phyloP scores from a whole-genome alignment of 2,888 invertebrate species.

The Listrodromus nycthemerus region DNA sequence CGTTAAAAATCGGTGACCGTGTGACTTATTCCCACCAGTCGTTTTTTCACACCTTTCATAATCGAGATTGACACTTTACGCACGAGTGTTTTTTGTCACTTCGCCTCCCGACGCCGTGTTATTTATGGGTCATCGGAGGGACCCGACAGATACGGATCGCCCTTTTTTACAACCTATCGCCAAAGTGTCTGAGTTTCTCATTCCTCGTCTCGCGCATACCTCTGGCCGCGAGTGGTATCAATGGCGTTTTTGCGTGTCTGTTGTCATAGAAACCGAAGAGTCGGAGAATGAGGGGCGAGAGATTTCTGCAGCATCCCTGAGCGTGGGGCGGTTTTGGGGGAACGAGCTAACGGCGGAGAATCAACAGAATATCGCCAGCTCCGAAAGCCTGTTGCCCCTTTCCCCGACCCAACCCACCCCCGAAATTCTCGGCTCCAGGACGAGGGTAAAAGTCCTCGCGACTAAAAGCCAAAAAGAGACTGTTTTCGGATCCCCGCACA shows the following conservation, averaged over 20 bases:
- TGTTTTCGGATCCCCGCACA: background rate
- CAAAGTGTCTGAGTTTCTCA: constrained; percentile 29
- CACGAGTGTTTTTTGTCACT: background rate
- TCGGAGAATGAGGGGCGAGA: constrained; percentile 10
- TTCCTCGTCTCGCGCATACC: constrained; percentile 3
- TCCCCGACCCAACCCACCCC: background rate
- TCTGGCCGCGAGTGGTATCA: constrained; percentile 69
- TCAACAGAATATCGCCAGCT: constrained; percentile 12
- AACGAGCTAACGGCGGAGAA: background rate
- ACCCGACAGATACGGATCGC: constrained; percentile 13
- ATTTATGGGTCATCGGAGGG: constrained; percentile 27
- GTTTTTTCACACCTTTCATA: background rate
- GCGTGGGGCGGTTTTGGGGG: background rate
- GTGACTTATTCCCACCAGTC: background rate
- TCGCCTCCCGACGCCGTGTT: constrained; percentile 14
- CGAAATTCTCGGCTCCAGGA: constrained; percentile 6
- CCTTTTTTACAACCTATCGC: constrained; percentile 8
- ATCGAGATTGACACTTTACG: background rate
- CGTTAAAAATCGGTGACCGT: no score
- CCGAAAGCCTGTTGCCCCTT: constrained; percentile 23
- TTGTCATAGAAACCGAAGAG: constrained; percentile 77
- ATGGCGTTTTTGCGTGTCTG: constrained; percentile 80
- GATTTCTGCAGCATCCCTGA: constrained; percentile 28
- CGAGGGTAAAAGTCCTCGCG: constrained; percentile 5
- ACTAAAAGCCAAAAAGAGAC: constrained; percentile 1